Evolutionary conservation across 2,797 vertebrate genomes (phyloP).

Genomic region (Arrhamphus sclerolepis): DNA sequence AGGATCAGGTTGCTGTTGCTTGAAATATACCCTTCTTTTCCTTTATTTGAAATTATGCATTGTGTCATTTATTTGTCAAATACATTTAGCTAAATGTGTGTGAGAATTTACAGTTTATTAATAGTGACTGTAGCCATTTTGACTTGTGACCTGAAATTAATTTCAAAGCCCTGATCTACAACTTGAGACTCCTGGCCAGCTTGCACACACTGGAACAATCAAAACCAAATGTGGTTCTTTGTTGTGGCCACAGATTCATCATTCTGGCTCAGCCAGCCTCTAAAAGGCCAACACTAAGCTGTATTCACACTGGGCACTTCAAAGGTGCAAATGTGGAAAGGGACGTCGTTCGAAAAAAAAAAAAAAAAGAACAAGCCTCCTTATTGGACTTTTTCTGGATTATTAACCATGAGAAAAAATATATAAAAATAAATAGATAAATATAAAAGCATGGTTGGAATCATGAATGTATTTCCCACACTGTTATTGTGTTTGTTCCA

Average conservation of each 20-base stretch:
- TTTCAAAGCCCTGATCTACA: conserved; percentile 18
- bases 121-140: conserved; percentile 27
- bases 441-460: too few relatives aligned
- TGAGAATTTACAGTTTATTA: background rate
- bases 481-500: too few relatives aligned
- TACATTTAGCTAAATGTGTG: background rate
- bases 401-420: conserved; percentile 27
- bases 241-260: conserved; percentile 46
- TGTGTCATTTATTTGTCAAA: background rate
- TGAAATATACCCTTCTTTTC: background rate
- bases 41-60: background rate
- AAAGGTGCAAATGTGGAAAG: conserved; percentile 37
- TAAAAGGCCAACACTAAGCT: conserved; percentile 9
- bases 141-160: conserved; percentile 40
- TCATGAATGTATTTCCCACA: too few relatives aligned
- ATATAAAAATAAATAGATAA: too few relatives aligned
- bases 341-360: conserved; percentile 11
- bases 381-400: background rate
- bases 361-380: background rate
- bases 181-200: conserved; percentile 17
- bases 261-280: conserved; percentile 18
- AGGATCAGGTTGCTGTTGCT: too few relatives aligned
- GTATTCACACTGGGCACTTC: background rate
- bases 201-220: conserved; percentile 22
- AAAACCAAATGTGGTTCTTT: conserved; percentile 55